These are phyloP conservation scores for Caerostris extrusa DNA, from an alignment of 1,140 invertebrate genomes.

Conservation along the genomic window DNA sequence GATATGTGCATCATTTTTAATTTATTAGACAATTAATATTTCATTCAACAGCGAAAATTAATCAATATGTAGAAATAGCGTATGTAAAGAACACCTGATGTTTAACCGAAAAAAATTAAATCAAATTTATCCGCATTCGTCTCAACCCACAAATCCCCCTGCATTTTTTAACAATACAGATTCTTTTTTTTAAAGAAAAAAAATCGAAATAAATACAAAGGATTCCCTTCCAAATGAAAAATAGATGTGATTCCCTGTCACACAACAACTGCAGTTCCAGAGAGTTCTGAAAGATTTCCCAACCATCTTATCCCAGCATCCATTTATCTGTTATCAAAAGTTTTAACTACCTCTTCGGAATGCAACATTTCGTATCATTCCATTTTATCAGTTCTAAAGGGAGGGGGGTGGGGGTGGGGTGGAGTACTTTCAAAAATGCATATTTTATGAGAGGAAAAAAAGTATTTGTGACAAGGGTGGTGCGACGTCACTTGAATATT, in stretches of 20 bases:
- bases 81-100: no score
- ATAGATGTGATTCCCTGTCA: no score
- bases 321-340: no score
- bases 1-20: no score
- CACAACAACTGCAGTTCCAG: background rate
- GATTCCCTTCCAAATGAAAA: background rate
- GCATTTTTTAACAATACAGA: background rate
- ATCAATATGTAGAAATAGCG: no score
- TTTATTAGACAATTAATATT: no score
- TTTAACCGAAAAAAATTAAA: no score
- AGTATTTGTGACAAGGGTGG: slow-evolving; percentile 31
- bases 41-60: no score
- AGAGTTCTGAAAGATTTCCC: slow-evolving; percentile 16
- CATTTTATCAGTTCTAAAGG: background rate
- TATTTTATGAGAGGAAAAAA: slow-evolving; percentile 45
- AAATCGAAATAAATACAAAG: background rate
- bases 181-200: background rate
- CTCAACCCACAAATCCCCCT: no score
- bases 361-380: slow-evolving; percentile 42
- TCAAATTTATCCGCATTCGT: background rate
- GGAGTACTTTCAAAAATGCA: slow-evolving; percentile 29
- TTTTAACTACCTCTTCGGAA: no score
- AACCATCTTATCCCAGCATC: slow-evolving; percentile 1
- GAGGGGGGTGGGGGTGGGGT: background rate
- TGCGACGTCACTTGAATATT: slow-evolving; percentile 44